Percentiles rank a stretch among this genome's conserved stretches.
Evolutionary conservation across 2,797 vertebrate species (phyloP).

Genomic region (Anas georgica): DNA sequence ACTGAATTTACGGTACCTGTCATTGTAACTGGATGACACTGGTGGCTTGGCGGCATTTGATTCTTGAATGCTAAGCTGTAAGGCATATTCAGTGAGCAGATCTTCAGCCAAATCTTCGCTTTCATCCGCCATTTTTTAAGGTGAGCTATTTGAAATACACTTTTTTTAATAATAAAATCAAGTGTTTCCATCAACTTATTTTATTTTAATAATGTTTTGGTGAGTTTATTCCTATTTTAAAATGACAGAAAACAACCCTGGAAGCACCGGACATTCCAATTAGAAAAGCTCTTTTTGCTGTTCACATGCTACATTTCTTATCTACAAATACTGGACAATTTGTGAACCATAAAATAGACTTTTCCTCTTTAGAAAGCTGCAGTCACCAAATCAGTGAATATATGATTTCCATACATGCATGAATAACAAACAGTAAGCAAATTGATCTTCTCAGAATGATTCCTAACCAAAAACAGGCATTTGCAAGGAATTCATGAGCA

Average conservation of each 20-base stretch:
- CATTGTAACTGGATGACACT: conserved; percentile 28
- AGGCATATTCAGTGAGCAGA: conserved; percentile 80
- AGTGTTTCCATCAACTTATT: not conserved
- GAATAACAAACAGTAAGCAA: not conserved
- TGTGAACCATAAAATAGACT: not conserved
- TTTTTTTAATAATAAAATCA: not conserved
- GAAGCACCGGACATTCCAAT: not conserved
- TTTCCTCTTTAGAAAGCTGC: not conserved
- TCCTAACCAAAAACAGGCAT: not conserved
- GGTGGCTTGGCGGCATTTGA: conserved; percentile 63
- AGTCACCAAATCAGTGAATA: not conserved
- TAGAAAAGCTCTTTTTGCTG: not conserved
- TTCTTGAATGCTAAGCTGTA: conserved; percentile 86
- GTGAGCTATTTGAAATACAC: not conserved
- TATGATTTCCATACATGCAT: not conserved
- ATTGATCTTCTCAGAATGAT: not conserved
- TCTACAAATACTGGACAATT: not conserved
- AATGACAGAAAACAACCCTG: not conserved
- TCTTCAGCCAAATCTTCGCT: conserved; percentile 80
- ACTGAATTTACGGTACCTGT: conserved; percentile 76
- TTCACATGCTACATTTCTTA: not conserved
- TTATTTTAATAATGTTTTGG: not conserved
- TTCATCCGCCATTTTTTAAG: conserved; percentile 77
- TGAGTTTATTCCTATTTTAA: not conserved
- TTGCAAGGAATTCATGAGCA: not conserved